Conservation (phyloP, 2,113 vertebrate genomes). For the Pandion haliaetus region DNA sequence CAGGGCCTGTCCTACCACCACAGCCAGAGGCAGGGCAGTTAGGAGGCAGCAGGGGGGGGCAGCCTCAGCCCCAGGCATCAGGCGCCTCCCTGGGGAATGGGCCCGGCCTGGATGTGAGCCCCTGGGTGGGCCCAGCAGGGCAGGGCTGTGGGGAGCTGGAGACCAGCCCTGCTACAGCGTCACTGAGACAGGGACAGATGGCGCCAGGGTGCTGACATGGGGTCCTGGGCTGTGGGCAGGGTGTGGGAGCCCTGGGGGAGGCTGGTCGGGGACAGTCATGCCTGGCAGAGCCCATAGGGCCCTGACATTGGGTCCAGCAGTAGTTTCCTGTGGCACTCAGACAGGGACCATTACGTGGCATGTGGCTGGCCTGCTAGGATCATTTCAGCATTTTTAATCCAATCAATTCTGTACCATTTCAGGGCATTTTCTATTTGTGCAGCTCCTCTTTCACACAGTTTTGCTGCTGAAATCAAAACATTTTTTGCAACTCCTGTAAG, state of each 20-base stretch:
- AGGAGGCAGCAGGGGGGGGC: accelerated
- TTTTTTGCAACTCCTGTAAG: not conserved
- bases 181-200: not conserved
- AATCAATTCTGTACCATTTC: not conserved
- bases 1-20: not conserved
- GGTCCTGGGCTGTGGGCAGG: not conserved
- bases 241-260: too few species aligned
- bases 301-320: not conserved
- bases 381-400: not conserved
- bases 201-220: not conserved
- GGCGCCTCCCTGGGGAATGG: not conserved
- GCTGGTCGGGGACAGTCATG: too few species aligned
- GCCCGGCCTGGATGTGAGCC: accelerated
- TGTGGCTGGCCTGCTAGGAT: not conserved
- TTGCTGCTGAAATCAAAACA: not conserved
- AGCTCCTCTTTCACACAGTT: not conserved
- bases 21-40: not conserved
- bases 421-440: not conserved
- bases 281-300: not conserved
- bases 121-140: not conserved
- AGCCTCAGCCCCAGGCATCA: accelerated
- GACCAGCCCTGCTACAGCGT: not conserved
- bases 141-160: not conserved
- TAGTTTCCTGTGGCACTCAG: not conserved
- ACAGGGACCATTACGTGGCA: accelerated